Evolutionary conservation across 2,113 vertebrate genomes (phyloP), one percentile per base, ranked within the genome.

Genomic region (Takifugu flavidus): DNA sequence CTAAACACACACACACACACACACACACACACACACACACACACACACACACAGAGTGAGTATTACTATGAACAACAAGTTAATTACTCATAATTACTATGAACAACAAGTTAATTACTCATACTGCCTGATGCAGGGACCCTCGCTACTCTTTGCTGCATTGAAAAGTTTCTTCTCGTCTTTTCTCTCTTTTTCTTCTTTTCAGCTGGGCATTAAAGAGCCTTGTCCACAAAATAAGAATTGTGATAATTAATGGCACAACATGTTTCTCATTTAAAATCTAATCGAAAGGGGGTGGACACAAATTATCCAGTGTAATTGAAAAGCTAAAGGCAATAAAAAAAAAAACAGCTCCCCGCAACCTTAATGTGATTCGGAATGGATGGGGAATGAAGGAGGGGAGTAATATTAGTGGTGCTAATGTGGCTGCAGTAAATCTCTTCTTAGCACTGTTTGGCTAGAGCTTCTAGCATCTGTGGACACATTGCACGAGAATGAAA

Each of bases 181-280:
- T 47, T 47, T 13, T 47, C 27, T 49, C 52, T 43, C 31, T 47
- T 15, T 60, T 26, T 54, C 31, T 25, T 27, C 53, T 59, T 75
- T 65, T 51, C 34, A 58, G 49, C 34, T 47, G 14, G 13, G 44
- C 26, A 11, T 69, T 71, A 73, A 78, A 78, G 57, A 70, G 70
- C 82, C 75, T 67, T 74, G 76, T 81, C 75, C 67, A 73, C 77
- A 74, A 83, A 74, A 82, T 72, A 82, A 76, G 73, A 83, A 75
- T 75, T 70, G 70, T 78, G 77, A 82, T 85, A 87, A 86, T 88
- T 89, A 88, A 90, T 89, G 86, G 73, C 75, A 77, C 83, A 86
- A 84, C 79, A 86, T 86, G 86, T 84, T 86, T 86, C 82, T 85
- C 73, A 89, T 90, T 89, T 88, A 86, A 82, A 90, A 87, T 87